Evolutionary conservation across 1,140 invertebrate genomes (phyloP), one percentile per base, ranked within the genome.

Genomic region (Campodea augens): DNA sequence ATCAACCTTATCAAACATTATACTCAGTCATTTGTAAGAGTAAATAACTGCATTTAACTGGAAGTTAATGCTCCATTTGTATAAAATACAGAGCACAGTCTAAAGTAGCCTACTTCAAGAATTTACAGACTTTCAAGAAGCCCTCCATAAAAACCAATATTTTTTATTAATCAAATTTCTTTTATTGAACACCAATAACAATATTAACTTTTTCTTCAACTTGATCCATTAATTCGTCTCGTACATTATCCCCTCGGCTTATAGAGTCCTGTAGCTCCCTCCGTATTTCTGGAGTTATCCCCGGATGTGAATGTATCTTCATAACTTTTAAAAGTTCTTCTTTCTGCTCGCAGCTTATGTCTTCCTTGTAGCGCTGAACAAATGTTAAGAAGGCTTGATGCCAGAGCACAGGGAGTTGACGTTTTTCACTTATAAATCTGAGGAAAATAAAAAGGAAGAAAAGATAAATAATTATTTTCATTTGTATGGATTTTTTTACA

Each of bases 361-460:
- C 88, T 46, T 82, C 75, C 64, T 96, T 97, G 60, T 98, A 98
- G 47, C 87, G 72, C 64, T 98, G 89, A 1, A 81, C 79, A 71
- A 98, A 98, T 2, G 86, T 87, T 32, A 98, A 64, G 15, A 98
- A 67, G 41, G 85, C 74, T 60, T 98, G 92, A 64, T 98, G 92
- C 95, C 93, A 98, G 40, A 98, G 60, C 12, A 98, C 91, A 13
- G 95, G 93, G 46, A 98, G 63, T 49, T 78, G 74, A 49, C 88
- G 71, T 39, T 67, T 64, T 56, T 96, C 90, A 52, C 69, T 66
- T 58, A 83, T 73, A 64, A 96, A 95, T 55, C 88, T 91, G 55
- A 38, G 68, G 57, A 49, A 43, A 52, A 49, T 23, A 46, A 20
- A 22, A 19, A 48, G 46, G 36, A 36, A 45, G 19, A 38, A 38